These are phyloP conservation scores for Corticium candelabrum DNA, from an alignment of 37 sponge, comb jelly and placozoan genomes.

Conservation along the genomic window DNA sequence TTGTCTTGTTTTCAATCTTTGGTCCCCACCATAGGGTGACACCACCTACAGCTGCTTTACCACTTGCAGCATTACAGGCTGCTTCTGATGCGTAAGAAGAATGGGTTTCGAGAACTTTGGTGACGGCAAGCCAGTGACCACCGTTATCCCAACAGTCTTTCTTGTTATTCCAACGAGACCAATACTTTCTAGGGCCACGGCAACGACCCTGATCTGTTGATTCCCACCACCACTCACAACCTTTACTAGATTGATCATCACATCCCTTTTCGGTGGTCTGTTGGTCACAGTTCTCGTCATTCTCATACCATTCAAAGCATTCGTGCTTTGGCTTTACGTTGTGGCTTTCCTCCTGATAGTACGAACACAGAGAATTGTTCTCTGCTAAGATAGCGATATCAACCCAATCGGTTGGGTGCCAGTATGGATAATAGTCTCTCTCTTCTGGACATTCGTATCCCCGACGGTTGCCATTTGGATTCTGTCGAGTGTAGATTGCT, in stretches of 20 bases:
- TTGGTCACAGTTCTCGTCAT: background rate
- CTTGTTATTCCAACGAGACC: slow-evolving; percentile 61
- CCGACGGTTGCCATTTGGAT: slow-evolving; percentile 87
- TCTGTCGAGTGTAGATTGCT: slow-evolving; percentile 86
- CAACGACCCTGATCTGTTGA: background rate
- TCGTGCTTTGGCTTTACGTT: slow-evolving; percentile 54
- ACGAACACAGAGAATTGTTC: slow-evolving; percentile 59
- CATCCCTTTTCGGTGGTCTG: background rate
- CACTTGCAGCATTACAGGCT: background rate
- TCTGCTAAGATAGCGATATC: slow-evolving; percentile 84
- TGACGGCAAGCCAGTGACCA: slow-evolving; percentile 24
- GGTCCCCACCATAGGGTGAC: slow-evolving; percentile 1
- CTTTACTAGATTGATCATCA: background rate
- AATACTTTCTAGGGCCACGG: slow-evolving; percentile 2
- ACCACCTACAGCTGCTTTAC: background rate
- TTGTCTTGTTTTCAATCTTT: background rate
- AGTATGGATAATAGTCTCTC: slow-evolving; percentile 99
- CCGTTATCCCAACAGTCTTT: slow-evolving; percentile 44
- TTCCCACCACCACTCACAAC: background rate
- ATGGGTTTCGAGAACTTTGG: background rate
- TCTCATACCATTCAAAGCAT: slow-evolving; percentile 45
- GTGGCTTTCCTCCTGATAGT: slow-evolving; percentile 67
- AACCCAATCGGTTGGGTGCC: slow-evolving; percentile 96
- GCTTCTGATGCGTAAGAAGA: background rate
- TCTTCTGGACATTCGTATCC: slow-evolving; percentile 99